Base-by-base conservation (phyloP, 2,888 invertebrate species). In the Orthonychiurus folsomi region DNA sequence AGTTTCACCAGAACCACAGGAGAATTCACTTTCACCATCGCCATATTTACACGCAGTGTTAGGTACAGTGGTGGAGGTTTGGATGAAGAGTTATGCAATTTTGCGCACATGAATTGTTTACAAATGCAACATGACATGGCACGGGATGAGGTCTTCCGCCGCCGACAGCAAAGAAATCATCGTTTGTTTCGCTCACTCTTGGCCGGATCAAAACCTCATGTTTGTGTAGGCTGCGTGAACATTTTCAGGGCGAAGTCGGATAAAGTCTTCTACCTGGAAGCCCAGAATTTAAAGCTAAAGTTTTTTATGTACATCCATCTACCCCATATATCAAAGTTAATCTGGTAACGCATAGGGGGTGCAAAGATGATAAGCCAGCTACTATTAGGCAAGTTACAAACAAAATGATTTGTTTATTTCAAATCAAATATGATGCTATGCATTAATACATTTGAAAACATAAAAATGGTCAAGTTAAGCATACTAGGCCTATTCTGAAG, bases 231-330 rank as follows among this genome's bases (percentile, higher is more conserved):
- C 61, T 25, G 66, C 69, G 59, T 72, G 70, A 66, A 68, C 62
- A 63, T 69, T 72, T 63, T 66, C 69, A 66, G 72, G 70, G 57
- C 72, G 66, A 59, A 72, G 64, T 59, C 68, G 72, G 60, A 72
- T 68, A 63, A 64, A 72, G 59, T 72, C 72, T 65, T 72, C 72
- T 59, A 63, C 66, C 68, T 70, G 72, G 60, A 56, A 56, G 24
- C 9, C 24, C 25, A 26, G 24, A 9, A 15, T n/a, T n/a, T n/a
- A 25, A 26, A 25, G 27, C 9, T 23, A 26, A 56, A 21, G 56
- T 25, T 9, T 5, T 15, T 25, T 5, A 57, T n/a, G 56, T 57
- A 61, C n/a, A 28, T 3, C 27, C 54, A 12, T 53, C 15, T 15
- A 53, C 12, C 15, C 20, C 52, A 52, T 52, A 52, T 9, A 52